Conservation (phyloP, 37 sponge, comb jelly and placozoan species). For the Spongilla lacustris region DNA sequence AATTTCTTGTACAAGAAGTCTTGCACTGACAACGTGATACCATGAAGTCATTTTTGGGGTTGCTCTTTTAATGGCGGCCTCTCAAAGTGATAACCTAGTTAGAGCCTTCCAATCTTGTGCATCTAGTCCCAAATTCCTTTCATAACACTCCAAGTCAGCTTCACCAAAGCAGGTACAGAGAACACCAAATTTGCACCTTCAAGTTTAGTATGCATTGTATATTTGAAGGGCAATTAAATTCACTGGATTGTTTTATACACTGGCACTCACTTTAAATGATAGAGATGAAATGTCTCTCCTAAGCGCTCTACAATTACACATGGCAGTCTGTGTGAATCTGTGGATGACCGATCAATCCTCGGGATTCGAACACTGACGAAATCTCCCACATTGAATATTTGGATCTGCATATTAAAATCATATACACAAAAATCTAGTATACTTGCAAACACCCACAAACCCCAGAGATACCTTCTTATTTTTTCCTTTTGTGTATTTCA, state of each 20-base stretch:
- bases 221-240: not conserved
- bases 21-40: slow-evolving; percentile 22
- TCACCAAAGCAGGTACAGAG: slow-evolving; percentile 31
- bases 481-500: slow-evolving; percentile 19
- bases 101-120: slow-evolving; percentile 5
- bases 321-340: slow-evolving; percentile 45
- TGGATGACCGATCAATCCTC: slow-evolving; percentile 47
- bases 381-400: slow-evolving; percentile 24
- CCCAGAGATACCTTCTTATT: slow-evolving; percentile 21
- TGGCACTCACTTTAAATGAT: slow-evolving; percentile 9
- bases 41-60: slow-evolving; percentile 26
- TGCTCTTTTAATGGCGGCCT: slow-evolving; percentile 18
- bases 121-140: slow-evolving; percentile 2
- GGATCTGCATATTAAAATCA: not conserved
- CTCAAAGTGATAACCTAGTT: slow-evolving; percentile 21
- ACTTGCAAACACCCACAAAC: slow-evolving; percentile 6
- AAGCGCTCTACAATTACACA: slow-evolving; percentile 44
- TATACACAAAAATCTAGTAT: slow-evolving; percentile 28
- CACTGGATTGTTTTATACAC: not conserved
- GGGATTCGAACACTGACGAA: slow-evolving; percentile 35
- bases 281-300: slow-evolving; percentile 3
- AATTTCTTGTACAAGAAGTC: not conserved
- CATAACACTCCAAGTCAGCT: slow-evolving; percentile 32
- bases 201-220: not conserved
- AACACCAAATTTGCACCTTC: slow-evolving; percentile 33